phyloP scores from a whole-genome alignment of 2,888 invertebrate species.

The Magallana nippona region DNA sequence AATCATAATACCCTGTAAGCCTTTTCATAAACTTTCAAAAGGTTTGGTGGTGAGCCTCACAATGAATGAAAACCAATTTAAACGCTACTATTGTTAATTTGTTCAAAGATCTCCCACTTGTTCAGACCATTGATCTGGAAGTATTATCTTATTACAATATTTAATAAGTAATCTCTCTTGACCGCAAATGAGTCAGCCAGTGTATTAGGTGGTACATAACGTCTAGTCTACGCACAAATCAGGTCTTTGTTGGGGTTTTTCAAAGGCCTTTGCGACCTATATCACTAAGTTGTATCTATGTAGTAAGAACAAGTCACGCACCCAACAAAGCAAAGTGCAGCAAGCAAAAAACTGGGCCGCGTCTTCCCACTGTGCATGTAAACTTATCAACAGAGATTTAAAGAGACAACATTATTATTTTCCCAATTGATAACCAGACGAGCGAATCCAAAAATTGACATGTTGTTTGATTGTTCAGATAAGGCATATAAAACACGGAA shows the following conservation, averaged over 20 bases:
- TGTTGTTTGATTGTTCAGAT: conserved; percentile 11
- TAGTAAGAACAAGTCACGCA: conserved; percentile 33
- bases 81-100: conserved; percentile 22
- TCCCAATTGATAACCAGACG: conserved; percentile 3
- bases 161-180: conserved; percentile 33
- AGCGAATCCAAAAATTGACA: conserved; percentile 24
- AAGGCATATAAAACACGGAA: conserved; percentile 13
- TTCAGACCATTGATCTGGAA: conserved; percentile 26
- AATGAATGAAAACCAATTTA: conserved; percentile 34
- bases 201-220: conserved; percentile 23
- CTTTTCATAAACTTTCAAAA: conserved; percentile 39
- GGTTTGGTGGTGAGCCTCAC: conserved; percentile 32
- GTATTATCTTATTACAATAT: conserved; percentile 31
- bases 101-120: conserved; percentile 22
- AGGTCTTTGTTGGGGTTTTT: background rate
- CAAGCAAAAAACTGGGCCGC: conserved; percentile 20
- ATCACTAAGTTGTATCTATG: conserved; percentile 35
- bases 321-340: conserved; percentile 28
- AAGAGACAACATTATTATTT: conserved; percentile 21
- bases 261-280: conserved; percentile 29
- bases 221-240: background rate
- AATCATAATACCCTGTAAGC: conserved; percentile 38
- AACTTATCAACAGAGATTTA: conserved; percentile 19
- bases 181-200: conserved; percentile 32
- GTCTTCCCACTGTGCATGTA: conserved; percentile 12